Evolutionary conservation across 2,888 invertebrate species (phyloP), one percentile per base, ranked within the genome.

Genomic region (Argyresthia albistria): DNA sequence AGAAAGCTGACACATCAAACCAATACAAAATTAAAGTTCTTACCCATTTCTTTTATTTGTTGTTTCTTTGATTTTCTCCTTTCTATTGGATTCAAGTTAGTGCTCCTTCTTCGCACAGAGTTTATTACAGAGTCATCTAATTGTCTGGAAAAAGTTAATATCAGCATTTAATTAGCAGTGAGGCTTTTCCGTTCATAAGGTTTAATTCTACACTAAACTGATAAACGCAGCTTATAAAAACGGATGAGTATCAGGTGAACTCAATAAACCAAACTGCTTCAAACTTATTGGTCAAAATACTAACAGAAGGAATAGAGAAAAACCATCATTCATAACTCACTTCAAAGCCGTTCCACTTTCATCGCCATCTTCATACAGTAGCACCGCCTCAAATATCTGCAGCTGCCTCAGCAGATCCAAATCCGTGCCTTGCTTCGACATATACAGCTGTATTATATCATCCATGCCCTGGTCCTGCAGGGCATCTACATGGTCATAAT

Each of bases 391-490:
- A 77, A 97, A 98, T 57, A 97, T 93, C 76, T 97, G 97, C 72
- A 98, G 92, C 80, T 98, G 98, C 67, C 97, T 92, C 42, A 98
- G 84, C 36, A 98, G 90, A 86, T 98, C 98, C 62, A 97, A 88
- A 82, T 98, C 97, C 0, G 97, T 96, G 43, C 97, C 97, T 59
- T 95, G 96, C 74, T 95, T 95, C 10, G 95, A 93, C 94, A 96
- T 95, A 73, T 96, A 96, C 54, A 94, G 89, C 69, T 95, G 94
- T 60, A 96, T 94, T 35, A 96, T 93, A 51, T 91, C 90, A 72
- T 96, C 96, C 80, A 97, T 97, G 61, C 97, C 97, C 73, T 99
- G 97, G 61, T 98, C 97, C 73, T 99, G 99, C 58, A 99, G 86
- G 16, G 94, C 91, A 81, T 99, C 99, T 3, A 97, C 96, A 71